Percentiles rank a stretch among this genome's conserved stretches.
Conservation (phyloP, 2,797 vertebrate genomes). For the Spinibarbus caldwelli region DNA sequence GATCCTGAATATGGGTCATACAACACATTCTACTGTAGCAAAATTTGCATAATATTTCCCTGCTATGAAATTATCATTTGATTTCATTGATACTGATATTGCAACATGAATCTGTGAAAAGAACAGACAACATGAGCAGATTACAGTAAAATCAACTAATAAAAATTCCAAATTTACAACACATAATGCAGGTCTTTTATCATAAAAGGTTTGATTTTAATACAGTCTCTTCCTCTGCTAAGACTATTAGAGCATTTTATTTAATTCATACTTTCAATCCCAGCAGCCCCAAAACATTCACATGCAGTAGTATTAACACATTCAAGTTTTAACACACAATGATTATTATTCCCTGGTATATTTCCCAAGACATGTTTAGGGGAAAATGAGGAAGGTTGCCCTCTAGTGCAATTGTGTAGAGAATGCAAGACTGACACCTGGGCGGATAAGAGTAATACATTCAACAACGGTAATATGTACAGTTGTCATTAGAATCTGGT, state of each 20-base stretch:
- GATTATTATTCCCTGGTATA: background rate
- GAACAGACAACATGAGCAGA: background rate
- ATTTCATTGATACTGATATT: constrained; percentile 23
- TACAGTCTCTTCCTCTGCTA: background rate
- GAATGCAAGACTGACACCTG: constrained; percentile 27
- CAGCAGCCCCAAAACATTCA: background rate
- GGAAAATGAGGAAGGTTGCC: constrained; percentile 38
- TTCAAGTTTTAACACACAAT: constrained; percentile 27
- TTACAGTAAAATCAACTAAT: background rate
- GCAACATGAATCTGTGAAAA: background rate
- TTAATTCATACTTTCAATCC: constrained; percentile 7
- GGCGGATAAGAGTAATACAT: constrained; percentile 2
- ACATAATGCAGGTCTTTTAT: background rate
- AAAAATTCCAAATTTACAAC: constrained; percentile 7
- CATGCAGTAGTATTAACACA: constrained; percentile 12
- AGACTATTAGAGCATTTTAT: background rate
- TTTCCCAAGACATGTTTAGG: constrained; percentile 14
- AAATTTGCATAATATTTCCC: background rate
- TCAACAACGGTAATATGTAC: constrained; percentile 6
- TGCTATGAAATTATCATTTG: background rate
- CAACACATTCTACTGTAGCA: background rate
- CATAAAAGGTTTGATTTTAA: background rate
- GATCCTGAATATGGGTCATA: constrained; percentile 6
- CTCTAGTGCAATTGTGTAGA: constrained; percentile 53
- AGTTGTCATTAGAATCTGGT: constrained; percentile 7